A percentile compares a stretch with the other conserved stretches of the same genome.
Evolutionary conservation across 1,140 invertebrate genomes (phyloP).

Genomic region (Pteromalus puparum): DNA sequence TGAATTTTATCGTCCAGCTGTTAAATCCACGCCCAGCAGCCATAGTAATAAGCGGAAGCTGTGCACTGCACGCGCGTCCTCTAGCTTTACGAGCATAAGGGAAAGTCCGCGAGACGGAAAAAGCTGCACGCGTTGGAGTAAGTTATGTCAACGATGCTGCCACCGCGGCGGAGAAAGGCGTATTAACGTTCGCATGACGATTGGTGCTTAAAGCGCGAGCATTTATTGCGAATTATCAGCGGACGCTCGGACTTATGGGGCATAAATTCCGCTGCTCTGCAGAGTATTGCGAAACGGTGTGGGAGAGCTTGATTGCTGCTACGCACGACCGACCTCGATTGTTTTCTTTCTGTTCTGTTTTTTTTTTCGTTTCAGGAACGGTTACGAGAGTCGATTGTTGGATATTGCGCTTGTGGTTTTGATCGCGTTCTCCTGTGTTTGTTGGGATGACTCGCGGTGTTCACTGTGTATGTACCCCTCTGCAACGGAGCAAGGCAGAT

Average conservation of each 20-base stretch:
- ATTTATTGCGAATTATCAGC: conserved; percentile 33
- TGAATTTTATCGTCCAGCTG: conserved; percentile 10
- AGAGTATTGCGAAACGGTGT: not conserved
- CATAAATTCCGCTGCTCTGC: not conserved
- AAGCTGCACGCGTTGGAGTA: not conserved
- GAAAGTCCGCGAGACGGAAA: not conserved
- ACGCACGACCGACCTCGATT: not conserved
- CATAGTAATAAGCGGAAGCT: conserved; percentile 19
- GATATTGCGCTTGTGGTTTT: not conserved
- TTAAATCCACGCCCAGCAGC: not conserved
- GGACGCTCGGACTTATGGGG: not conserved
- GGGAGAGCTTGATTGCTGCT: not conserved
- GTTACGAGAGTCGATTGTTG: not conserved
- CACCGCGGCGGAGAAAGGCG: not conserved
- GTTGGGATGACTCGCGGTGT: too few species aligned
- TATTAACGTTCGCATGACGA: conserved; percentile 10
- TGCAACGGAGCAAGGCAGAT: too few species aligned
- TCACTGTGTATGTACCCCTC: too few species aligned
- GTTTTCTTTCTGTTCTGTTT: not conserved
- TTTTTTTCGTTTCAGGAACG: not conserved
- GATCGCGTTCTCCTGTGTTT: not conserved
- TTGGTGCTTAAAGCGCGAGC: not conserved
- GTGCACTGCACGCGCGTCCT: not conserved
- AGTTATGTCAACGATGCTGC: conserved; percentile 1
- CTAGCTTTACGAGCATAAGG: conserved; percentile 31